Conservation (phyloP, 2,797 vertebrate species). For the Decapterus maruadsi region DNA sequence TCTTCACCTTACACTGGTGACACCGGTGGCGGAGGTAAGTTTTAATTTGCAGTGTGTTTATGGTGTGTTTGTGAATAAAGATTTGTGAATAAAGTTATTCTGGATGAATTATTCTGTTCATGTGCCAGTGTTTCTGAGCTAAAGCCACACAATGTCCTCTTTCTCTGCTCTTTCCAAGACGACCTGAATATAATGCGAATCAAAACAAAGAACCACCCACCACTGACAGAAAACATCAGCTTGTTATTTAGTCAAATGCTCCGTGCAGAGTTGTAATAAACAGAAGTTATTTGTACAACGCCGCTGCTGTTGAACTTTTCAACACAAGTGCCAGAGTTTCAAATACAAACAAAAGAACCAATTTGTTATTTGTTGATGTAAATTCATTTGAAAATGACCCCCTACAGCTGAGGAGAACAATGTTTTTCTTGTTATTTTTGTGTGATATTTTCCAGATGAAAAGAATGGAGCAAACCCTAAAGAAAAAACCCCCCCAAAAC, state of each 20-base stretch:
- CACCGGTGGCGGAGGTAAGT: not conserved
- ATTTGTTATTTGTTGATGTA: not conserved
- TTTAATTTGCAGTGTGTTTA: not conserved
- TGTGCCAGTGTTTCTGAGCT: not conserved
- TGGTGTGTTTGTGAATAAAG: not conserved
- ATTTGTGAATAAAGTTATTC: not conserved
- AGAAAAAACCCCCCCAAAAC: not conserved
- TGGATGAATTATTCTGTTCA: conserved; percentile 3
- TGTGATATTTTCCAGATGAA: not conserved
- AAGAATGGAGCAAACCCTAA: not conserved
- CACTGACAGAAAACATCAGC: not conserved
- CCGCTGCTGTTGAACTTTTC: not conserved
- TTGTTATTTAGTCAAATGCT: not conserved
- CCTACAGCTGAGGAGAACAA: not conserved
- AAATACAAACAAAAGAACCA: not conserved
- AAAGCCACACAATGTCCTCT: conserved; percentile 7
- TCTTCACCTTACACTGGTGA: no score
- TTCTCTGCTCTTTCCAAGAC: not conserved
- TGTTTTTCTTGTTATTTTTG: not conserved
- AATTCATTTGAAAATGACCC: not conserved
- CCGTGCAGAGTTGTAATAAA: not conserved
- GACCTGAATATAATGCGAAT: not conserved
- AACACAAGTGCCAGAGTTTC: not conserved
- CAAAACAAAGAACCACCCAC: not conserved
- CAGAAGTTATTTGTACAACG: not conserved